Evolutionary conservation across 2,888 invertebrate genomes (phyloP).

Genomic region (Sabatieria punctata): DNA sequence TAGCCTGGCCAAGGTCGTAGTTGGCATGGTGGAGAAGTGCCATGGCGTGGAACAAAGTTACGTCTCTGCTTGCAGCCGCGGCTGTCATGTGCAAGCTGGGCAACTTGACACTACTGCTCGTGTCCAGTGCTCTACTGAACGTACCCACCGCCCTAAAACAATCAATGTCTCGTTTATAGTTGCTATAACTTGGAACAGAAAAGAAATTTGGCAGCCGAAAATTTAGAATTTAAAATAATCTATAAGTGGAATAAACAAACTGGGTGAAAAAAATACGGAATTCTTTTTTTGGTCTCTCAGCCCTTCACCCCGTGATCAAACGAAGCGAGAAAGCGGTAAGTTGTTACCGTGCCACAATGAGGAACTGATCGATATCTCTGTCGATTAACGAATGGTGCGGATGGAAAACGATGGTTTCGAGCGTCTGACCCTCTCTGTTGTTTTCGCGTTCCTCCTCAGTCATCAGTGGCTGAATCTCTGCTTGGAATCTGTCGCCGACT

Average conservation of each 20-base stretch:
- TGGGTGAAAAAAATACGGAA: too few relatives aligned
- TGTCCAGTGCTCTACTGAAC: constrained; percentile 93
- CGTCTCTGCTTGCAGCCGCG: constrained; percentile 93
- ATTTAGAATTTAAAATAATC: too few relatives aligned
- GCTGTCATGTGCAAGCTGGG: constrained; percentile 98
- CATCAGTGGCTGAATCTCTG: constrained; percentile 65
- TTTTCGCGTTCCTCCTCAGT: constrained; percentile 42
- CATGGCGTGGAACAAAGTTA: constrained; percentile 98
- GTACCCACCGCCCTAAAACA: constrained; percentile 65
- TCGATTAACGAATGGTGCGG: constrained; percentile 76
- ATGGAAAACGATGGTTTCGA: constrained; percentile 86
- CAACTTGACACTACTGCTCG: constrained; percentile 92
- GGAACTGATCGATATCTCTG: constrained; percentile 94
- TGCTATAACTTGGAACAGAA: too few relatives aligned
- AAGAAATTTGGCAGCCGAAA: not conserved
- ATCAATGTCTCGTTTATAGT: not conserved
- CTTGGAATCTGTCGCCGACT: constrained; percentile 85
- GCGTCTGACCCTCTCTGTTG: constrained; percentile 50
- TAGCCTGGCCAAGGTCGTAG: constrained; percentile 63
- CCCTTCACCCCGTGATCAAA: not conserved
- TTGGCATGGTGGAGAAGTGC: constrained; percentile 78
- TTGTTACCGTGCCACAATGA: constrained; percentile 52
- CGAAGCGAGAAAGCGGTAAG: not conserved
- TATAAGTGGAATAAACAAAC: too few relatives aligned
- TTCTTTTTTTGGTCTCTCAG: too few relatives aligned